Evolutionary conservation across 2,888 invertebrate species (phyloP), one percentile per base, ranked within the genome.

Genomic region (Drosophila infuscata): DNA sequence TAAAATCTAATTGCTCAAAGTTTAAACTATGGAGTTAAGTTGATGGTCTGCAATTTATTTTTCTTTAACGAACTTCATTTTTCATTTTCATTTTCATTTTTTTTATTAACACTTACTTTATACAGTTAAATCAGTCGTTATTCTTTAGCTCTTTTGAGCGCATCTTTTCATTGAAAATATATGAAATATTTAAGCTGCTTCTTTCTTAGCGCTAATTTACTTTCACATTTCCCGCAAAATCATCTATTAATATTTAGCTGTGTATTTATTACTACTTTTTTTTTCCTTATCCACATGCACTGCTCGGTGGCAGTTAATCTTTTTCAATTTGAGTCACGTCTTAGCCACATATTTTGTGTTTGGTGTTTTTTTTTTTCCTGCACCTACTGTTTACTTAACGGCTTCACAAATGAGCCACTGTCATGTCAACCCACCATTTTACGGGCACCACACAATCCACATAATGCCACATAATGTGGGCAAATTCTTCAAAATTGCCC

Each of bases 401-500:
- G 43, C 51, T 38, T 25, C 67, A 52, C 83, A 88, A 84, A 84
- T 81, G 83, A 83, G 81, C 67, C 81, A 79, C 74, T 85, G 70
- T 67, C 84, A 85, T 84, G 83, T 84, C 67, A 88, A 83, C 79
- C 57, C 43, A 74, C 76, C 79, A 84, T 88, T 82, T 72, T 59
- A 36, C 57, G 58, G 56, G 48, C 54, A 58, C 66, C 71, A 57
- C 70, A 71, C 65, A 66, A 32, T 49, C 67, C 77, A 59, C 68
- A 80, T 70, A 59, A 57, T 52, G 38, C 35, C n/a, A 46, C 53
- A 33, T 72, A 75, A 83, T 69, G 70, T 82, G 74, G 67, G 79
- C 85, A 76, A 88, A 84, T 84, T 84, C 88, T 88, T 82, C 57
- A 67, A 68, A 81, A 85, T 85, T 84, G 83, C 71, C 88, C 88